Evolutionary conservation across 1,140 invertebrate species (phyloP), one percentile per base, ranked within the genome.

Genomic region (Drosophila kikkawai): DNA sequence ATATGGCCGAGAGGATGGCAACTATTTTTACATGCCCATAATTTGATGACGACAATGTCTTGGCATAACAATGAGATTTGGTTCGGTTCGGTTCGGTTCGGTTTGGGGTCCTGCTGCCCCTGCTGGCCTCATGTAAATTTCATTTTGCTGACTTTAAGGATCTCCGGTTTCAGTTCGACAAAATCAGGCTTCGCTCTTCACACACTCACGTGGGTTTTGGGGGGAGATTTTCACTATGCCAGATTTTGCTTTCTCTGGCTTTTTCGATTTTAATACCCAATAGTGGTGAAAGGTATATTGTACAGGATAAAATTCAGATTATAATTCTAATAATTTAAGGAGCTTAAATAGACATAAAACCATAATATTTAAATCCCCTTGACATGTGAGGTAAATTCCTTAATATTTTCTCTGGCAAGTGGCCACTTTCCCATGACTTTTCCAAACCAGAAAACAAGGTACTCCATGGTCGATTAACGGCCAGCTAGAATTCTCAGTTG

Each of bases 11-110:
- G 63, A 68, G 75, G 55, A 78, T 59, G 70, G 75, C 64, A 78
- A 78, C 75, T 78, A 78, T 78, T 78, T 78, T 78, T 78, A 78
- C 75, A 77, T 78, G 75, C 39, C 75, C 65, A 78, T 78, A 78
- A 78, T 78, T 78, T 74, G 64, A 78, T 74, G 70, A 73, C 68
- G 68, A 74, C 70, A 74, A 74, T 74, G 68, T 74, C 70, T 73
- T 74, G 68, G 70, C 70, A 74, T 74, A 74, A 74, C 70, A 74
- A 74, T 73, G 70, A 73, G 70, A 44, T 73, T 42, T 9, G 45
- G 6, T 32, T 32, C n/a, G 8, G 7, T 34, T 55, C 17, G 45
- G 7, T 7, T 53, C 11, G 15, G 58, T 51, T 19, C 7, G 57
- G 57, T 1, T 50, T 7, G 26, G 17, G 9, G 19, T 17, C 39